These are phyloP conservation scores for Propsilocerus akamusi DNA, from an alignment of 1,140 invertebrate species.

Conservation along the genomic window DNA sequence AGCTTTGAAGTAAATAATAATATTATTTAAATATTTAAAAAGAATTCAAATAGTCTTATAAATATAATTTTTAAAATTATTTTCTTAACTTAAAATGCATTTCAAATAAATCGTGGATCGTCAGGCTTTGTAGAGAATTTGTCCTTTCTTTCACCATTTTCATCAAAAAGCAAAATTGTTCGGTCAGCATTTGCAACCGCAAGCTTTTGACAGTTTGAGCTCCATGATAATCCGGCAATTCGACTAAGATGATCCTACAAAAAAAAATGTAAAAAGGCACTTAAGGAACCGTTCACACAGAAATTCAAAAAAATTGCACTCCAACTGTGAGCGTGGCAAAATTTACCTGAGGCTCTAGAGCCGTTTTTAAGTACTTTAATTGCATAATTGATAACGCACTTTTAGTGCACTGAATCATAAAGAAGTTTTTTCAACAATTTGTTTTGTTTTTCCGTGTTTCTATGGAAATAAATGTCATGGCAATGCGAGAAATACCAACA, in stretches of 20 bases:
- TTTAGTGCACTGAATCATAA: no score
- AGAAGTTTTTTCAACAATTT: not conserved
- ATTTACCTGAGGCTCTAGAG: conserved; percentile 21
- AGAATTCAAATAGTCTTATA: no score
- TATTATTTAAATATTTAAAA: no score
- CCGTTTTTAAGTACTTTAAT: conserved; percentile 20
- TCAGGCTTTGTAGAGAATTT: conserved; percentile 92
- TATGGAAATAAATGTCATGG: not conserved
- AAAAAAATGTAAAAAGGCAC: not conserved
- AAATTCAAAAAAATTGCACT: not conserved
- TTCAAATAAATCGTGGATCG: no score
- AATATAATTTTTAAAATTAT: no score
- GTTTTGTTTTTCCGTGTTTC: not conserved
- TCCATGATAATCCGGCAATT: conserved; percentile 69
- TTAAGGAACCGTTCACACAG: not conserved
- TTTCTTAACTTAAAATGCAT: no score
- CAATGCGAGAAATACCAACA: no score
- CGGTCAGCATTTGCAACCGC: conserved; percentile 83
- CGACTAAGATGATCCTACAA: conserved; percentile 51
- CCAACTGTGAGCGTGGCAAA: no score
- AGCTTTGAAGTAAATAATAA: no score
- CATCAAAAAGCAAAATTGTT: conserved; percentile 78
- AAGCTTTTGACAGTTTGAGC: conserved; percentile 85
- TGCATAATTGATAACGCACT: conserved; percentile 14
- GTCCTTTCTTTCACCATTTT: conserved; percentile 70